Conservation (phyloP, 2,113 vertebrate species). For the Oenanthe melanoleuca region DNA sequence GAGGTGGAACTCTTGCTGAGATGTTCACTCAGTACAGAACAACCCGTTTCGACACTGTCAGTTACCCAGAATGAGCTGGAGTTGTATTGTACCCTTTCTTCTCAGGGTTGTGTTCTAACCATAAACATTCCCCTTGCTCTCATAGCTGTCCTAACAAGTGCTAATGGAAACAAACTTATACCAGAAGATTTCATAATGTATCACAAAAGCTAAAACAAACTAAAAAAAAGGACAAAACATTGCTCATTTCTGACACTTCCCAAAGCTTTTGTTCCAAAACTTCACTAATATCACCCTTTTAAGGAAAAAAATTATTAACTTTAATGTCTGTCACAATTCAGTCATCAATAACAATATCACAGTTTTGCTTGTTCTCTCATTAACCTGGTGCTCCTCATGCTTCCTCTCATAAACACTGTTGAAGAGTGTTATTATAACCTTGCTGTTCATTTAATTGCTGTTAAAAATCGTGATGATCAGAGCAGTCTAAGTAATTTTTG, state of each 20-base stretch:
- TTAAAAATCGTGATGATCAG: neutral
- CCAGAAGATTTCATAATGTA: neutral
- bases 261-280: neutral
- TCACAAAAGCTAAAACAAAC: neutral
- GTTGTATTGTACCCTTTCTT: neutral
- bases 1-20: constrained; percentile 30
- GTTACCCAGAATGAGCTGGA: neutral
- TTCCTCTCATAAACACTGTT: neutral
- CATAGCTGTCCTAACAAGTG: neutral
- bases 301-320: neutral
- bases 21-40: neutral
- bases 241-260: neutral
- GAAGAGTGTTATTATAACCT: neutral
- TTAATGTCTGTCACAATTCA: neutral
- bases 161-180: neutral
- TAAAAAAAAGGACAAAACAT: neutral
- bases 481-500: neutral
- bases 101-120: neutral
- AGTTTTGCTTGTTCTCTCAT: neutral
- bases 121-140: neutral
- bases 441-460: neutral
- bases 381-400: neutral
- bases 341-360: neutral
- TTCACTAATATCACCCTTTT: neutral
- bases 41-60: neutral